Base-by-base conservation (phyloP, 2,113 vertebrate species). In the Oceanodroma tethys region DNA sequence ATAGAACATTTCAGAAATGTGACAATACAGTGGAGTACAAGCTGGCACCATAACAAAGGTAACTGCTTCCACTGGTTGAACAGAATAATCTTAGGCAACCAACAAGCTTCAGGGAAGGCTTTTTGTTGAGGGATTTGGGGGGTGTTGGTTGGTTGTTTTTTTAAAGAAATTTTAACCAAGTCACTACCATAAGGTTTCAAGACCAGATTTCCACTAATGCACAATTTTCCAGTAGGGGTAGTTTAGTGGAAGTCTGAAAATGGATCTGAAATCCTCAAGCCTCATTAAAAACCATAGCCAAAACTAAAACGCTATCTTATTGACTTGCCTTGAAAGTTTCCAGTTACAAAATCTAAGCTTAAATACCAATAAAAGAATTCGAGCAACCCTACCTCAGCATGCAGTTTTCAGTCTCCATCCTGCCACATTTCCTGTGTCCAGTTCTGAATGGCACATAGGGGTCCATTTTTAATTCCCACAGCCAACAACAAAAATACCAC, bases 121-220 rank as follows among this genome's bases (percentile, higher is more conserved):
- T 71, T 70, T 45, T 27, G 2, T 5, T 38, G 26, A 1, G 11
- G 13, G 19, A 6, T 4, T 3, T 3, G 6, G 16, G 6, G 7
- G 3, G 0, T 12, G 11, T 23, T 62, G 10, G 10, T 45, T 26
- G 11, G 10, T 12, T 5, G 13, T 17, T 0, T 0, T 32, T 68
- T 36, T 0, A 16, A 48, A 75, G 16, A 30, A 42, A 43, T 7
- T 21, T 88, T 4, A 43, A 36, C 52, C 11, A n/a, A 72, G 36
- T 34, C 34, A 52, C 16, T 72, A 20, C 30, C 10, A 6, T 55
- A 38, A 65, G 1, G 1, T 42, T 58, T 81, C 32, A 81, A 70
- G 47, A 40, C 10, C 30, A 36, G 7, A 76, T 68, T 75, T 60
- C 16, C 21, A 50, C 29, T 16, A 45, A 45, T 4, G 43, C 2